These are phyloP conservation scores for Ophonus ardosiacus DNA, from an alignment of 2,888 invertebrate genomes.

Conservation along the genomic window DNA sequence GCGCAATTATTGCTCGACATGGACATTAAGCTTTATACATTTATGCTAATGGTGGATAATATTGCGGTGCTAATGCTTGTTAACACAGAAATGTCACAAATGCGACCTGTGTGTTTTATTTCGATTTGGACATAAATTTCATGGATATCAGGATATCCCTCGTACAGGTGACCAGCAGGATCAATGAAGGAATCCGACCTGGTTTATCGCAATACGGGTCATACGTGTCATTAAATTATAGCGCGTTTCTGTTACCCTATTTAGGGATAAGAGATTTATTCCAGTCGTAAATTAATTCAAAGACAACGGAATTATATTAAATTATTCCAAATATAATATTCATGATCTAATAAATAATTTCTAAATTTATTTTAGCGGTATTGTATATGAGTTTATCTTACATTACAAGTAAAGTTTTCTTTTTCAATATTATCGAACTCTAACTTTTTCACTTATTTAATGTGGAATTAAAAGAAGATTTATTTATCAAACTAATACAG, in stretches of 20 bases:
- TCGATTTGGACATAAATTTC: neutral
- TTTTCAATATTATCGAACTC: no score
- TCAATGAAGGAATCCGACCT: neutral
- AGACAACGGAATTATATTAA: no score
- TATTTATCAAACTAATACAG: no score
- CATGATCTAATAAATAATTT: no score
- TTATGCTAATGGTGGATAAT: neutral
- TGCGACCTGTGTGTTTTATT: neutral
- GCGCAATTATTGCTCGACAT: neutral
- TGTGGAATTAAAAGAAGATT: no score
- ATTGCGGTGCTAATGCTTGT: neutral
- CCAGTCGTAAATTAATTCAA: no score
- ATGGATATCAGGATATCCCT: neutral
- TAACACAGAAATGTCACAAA: neutral
- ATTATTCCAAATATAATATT: no score
- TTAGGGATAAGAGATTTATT: neutral
- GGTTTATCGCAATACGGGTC: conserved; percentile 37
- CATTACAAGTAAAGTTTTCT: no score
- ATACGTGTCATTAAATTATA: conserved; percentile 22
- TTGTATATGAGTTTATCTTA: no score
- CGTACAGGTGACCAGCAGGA: neutral
- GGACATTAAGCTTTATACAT: neutral
- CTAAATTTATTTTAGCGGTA: no score
- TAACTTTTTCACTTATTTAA: no score
- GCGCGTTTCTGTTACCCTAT: neutral